Evolutionary conservation across 2,797 vertebrate species (phyloP), one percentile per base, ranked within the genome.

Genomic region (Botia almorhae): DNA sequence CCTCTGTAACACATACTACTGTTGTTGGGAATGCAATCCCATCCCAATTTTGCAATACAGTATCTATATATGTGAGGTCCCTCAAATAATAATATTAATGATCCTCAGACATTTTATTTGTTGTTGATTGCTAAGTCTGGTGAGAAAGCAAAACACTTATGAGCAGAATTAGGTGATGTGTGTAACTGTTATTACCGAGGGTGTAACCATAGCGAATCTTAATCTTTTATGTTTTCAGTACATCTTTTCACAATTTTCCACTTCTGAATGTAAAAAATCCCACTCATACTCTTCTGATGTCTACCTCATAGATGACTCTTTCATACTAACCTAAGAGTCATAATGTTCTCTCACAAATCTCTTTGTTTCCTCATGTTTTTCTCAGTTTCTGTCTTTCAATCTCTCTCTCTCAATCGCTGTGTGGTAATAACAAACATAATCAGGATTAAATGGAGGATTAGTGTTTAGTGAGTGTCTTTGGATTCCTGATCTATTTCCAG

Each of bases 401-500:
- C 7, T 72, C 60, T 36, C 16, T 63, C 53, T 33, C 55, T 65
- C 14, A 33, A 3, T 74, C 53, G 68, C 58, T 87, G 55, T 82
- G 73, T 63, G 56, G 70, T 84, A 80, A 83, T 53, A 78, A 29
- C 69, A 23, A 61, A 81, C 53, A 43, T 85, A 85, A 83, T 84
- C 70, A 69, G 72, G 68, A 81, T 82, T 82, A 82, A 65, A 33
- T 21, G 43, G 67, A 69, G 60, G 83, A 74, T 86, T 86, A 82
- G 39, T 33, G 29, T 36, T 81, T 82, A 83, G 36, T 71, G 19
- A 79, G 72, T 61, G 67, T 79, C 53, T 82, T 83, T 84, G 70
- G 77, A 58, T 78, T 84, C 61, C 43, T 81, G 69, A 76, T 84
- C 76, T 86, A 78, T 88, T 83, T 81, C 53, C 56, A 85, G 74